phyloP scores from a whole-genome alignment of 2,113 vertebrate genomes.

The Falco punctatus region DNA sequence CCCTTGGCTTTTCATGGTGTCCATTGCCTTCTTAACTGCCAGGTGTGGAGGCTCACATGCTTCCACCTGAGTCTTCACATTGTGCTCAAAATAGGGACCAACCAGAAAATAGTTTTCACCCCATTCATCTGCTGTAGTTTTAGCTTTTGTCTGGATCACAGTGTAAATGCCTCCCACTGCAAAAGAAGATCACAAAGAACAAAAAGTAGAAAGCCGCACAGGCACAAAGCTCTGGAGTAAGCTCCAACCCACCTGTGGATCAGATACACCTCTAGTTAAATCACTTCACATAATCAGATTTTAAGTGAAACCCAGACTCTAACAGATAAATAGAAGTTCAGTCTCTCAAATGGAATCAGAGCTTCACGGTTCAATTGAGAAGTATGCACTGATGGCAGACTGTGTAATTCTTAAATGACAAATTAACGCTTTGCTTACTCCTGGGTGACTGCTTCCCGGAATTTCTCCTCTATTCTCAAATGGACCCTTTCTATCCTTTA shows the following conservation, averaged over 20 bases:
- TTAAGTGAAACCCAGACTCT: neutral
- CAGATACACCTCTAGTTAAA: neutral
- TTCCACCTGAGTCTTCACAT: slow-evolving; percentile 95
- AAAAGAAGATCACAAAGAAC: slow-evolving; percentile 23
- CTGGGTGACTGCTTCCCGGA: neutral
- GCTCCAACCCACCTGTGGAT: neutral
- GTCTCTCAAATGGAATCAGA: neutral
- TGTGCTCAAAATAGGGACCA: slow-evolving; percentile 94
- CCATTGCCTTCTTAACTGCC: slow-evolving; percentile 83
- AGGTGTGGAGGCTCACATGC: slow-evolving; percentile 83
- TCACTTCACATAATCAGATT: neutral
- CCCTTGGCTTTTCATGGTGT: slow-evolving; percentile 83
- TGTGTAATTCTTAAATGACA: neutral
- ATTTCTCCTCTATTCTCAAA: neutral
- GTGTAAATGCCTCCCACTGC: slow-evolving; percentile 98
- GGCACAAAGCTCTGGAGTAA: neutral
- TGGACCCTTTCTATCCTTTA: neutral
- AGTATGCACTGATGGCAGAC: neutral
- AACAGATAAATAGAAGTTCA: neutral
- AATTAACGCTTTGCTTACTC: neutral
- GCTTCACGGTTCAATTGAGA: neutral
- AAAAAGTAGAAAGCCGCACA: neutral
- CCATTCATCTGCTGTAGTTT: slow-evolving; percentile 92
- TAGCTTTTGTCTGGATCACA: slow-evolving; percentile 97
- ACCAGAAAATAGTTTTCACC: slow-evolving; percentile 95